These are phyloP conservation scores for Danio kyathit DNA, from an alignment of 2,797 vertebrate genomes.

Conservation along the genomic window DNA sequence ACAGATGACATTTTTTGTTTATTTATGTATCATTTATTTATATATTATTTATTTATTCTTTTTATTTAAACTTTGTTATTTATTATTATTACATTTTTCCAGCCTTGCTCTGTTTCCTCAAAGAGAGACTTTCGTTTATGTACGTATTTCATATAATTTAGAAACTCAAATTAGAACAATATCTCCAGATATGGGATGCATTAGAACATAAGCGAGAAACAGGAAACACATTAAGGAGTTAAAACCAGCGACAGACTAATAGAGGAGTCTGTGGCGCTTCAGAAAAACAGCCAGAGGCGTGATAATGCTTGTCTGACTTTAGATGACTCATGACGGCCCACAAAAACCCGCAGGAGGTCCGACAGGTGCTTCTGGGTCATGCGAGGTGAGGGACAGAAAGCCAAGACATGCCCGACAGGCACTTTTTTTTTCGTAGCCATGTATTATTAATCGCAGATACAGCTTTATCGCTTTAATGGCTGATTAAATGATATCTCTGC, in stretches of 20 bases:
- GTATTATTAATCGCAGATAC: constrained; percentile 1
- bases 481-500: neutral
- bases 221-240: constrained; percentile 16
- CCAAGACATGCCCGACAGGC: constrained; percentile 19
- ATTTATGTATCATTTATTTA: too few relatives aligned
- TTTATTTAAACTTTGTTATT: too few relatives aligned
- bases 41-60: too few relatives aligned
- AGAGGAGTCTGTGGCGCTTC: neutral
- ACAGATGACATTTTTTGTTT: too few relatives aligned
- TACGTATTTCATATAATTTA: constrained; percentile 12
- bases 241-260: constrained; percentile 12
- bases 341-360: constrained; percentile 13
- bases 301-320: constrained; percentile 23
- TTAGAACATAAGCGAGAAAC: constrained; percentile 20
- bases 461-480: neutral
- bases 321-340: constrained; percentile 23
- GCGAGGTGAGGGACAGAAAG: constrained; percentile 14
- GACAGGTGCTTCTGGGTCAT: neutral
- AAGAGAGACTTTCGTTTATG: too few relatives aligned
- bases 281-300: constrained; percentile 33
- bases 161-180: constrained; percentile 26
- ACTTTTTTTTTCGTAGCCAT: neutral
- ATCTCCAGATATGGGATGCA: constrained; percentile 28
- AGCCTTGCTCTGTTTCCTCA: neutral
- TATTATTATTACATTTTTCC: neutral